phyloP scores from a whole-genome alignment of 2,888 invertebrate genomes.

The Spisula subtruncata region DNA sequence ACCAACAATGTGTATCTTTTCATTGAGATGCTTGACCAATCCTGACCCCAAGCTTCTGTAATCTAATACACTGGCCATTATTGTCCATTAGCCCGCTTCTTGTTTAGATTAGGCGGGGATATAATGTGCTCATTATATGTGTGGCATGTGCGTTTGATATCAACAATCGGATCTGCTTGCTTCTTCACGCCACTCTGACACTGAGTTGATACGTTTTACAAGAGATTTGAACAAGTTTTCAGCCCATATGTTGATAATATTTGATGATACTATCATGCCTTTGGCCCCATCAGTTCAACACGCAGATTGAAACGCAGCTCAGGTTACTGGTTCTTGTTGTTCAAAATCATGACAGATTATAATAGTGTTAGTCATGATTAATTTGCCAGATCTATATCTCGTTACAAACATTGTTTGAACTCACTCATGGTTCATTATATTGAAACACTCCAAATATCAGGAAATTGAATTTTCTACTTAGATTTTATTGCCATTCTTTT shows the following conservation, averaged over 20 bases:
- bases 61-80: slow-evolving; percentile 47
- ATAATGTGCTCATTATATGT: slow-evolving; percentile 40
- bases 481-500: slow-evolving; percentile 14
- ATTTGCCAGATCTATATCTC: slow-evolving; percentile 8
- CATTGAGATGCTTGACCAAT: slow-evolving; percentile 46
- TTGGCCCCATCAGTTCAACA: slow-evolving; percentile 7
- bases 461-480: slow-evolving; percentile 17
- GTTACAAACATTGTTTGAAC: neutral
- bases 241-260: neutral
- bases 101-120: slow-evolving; percentile 40
- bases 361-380: neutral
- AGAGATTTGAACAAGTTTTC: neutral
- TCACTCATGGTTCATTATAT: neutral
- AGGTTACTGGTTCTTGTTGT: neutral
- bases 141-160: slow-evolving; percentile 43
- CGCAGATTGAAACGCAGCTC: neutral
- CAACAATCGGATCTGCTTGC: slow-evolving; percentile 36
- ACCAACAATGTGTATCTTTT: slow-evolving; percentile 41
- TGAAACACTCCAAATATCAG: neutral
- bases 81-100: slow-evolving; percentile 42
- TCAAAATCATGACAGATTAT: neutral
- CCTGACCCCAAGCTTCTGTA: slow-evolving; percentile 47
- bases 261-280: slow-evolving; percentile 24
- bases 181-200: slow-evolving; percentile 20
- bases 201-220: slow-evolving; percentile 26